phyloP scores from a whole-genome alignment of 2,113 vertebrate genomes.

The Bujurquina vittata region DNA sequence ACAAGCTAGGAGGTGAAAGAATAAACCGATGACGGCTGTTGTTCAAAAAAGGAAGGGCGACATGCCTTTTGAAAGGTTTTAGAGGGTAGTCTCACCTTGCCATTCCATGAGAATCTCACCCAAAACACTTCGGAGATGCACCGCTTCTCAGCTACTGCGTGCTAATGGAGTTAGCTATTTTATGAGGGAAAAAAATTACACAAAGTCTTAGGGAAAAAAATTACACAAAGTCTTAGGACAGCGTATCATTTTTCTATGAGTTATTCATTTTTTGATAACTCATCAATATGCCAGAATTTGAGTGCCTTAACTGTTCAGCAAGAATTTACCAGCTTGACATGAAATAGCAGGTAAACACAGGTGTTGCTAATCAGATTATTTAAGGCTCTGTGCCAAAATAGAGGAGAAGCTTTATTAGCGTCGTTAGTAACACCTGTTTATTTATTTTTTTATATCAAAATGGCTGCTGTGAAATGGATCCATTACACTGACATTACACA shows the following conservation, averaged over 20 bases:
- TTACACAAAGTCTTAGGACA: background rate
- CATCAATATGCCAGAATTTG: background rate
- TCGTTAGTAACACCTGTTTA: background rate
- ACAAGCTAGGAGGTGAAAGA: constrained; percentile 24
- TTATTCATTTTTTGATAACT: background rate
- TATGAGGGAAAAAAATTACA: background rate
- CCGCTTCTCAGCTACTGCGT: background rate
- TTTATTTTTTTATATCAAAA: too few relatives aligned
- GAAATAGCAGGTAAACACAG: background rate
- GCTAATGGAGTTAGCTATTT: background rate
- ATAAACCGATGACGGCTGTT: constrained; percentile 27
- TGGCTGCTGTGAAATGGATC: too few relatives aligned
- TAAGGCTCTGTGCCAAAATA: background rate
- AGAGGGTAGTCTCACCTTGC: background rate
- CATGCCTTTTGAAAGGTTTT: background rate
- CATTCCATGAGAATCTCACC: background rate
- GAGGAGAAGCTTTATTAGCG: background rate
- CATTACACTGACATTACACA: too few relatives aligned
- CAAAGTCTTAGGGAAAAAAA: background rate
- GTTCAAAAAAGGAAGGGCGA: constrained; percentile 2
- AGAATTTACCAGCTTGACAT: background rate
- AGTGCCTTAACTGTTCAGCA: background rate
- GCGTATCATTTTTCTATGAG: background rate
- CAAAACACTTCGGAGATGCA: background rate
- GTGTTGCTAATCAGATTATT: constrained; percentile 10